These are phyloP conservation scores for Catharus bicknelli DNA, from an alignment of 2,113 vertebrate genomes.

Conservation along the genomic window DNA sequence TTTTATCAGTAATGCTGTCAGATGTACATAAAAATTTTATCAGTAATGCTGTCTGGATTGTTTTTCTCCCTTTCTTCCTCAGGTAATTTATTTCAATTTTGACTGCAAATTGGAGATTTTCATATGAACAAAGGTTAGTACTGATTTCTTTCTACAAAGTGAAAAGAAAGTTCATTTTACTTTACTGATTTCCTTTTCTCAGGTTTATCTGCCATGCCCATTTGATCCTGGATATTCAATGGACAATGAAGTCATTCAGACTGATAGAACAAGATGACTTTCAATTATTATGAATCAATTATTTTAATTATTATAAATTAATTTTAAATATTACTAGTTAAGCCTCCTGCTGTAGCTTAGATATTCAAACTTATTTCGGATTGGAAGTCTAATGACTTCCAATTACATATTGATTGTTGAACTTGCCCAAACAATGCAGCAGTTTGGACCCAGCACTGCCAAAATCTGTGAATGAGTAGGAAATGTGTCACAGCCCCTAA, in stretches of 20 bases:
- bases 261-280: background rate
- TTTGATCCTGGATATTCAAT: fast-evolving
- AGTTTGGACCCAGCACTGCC: background rate
- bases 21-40: background rate
- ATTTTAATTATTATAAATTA: no score
- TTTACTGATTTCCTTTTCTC: background rate
- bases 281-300: background rate
- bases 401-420: background rate
- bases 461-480: background rate
- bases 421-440: background rate
- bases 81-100: background rate
- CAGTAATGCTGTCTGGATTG: background rate
- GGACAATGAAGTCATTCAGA: background rate
- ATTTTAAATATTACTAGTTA: no score
- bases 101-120: background rate
- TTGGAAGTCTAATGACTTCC: background rate
- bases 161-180: background rate
- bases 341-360: background rate
- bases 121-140: background rate
- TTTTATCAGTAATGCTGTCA: fast-evolving
- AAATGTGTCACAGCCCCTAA: background rate
- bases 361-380: background rate
- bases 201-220: background rate
- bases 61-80: background rate
- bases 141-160: background rate